phyloP scores from a whole-genome alignment of 2,797 vertebrate genomes.

The Silurus lanzhouensis region DNA sequence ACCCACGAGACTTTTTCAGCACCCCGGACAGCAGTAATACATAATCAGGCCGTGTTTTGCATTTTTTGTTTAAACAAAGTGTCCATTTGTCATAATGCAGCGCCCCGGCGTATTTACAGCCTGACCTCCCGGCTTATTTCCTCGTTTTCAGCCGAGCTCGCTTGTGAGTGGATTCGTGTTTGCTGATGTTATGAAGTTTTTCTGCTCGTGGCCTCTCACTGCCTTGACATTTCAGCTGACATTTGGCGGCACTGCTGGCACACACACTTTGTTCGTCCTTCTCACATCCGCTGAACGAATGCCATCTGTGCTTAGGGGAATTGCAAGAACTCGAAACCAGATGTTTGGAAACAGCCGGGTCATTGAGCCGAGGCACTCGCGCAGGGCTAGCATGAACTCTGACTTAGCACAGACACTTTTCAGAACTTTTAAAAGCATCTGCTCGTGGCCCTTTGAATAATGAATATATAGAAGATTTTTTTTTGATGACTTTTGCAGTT shows the following conservation, averaged over 20 bases:
- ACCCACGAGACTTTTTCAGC: background rate
- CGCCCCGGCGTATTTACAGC: constrained; percentile 17
- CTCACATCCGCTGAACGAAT: constrained; percentile 39
- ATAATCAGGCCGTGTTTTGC: constrained; percentile 23
- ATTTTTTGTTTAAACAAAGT: constrained; percentile 33
- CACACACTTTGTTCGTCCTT: constrained; percentile 26
- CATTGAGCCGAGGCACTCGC: background rate
- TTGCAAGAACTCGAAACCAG: constrained; percentile 24
- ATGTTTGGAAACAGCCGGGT: constrained; percentile 19
- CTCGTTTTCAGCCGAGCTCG: constrained; percentile 37
- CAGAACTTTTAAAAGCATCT: background rate
- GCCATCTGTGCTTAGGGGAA: constrained; percentile 48
- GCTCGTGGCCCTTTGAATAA: background rate
- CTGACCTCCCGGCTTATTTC: constrained; percentile 47
- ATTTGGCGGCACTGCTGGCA: constrained; percentile 47
- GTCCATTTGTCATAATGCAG: constrained; percentile 32
- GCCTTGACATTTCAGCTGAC: constrained; percentile 54
- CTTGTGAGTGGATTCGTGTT: constrained; percentile 24
- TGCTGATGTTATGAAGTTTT: constrained; percentile 46
- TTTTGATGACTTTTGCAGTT: background rate
- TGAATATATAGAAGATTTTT: background rate
- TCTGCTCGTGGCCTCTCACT: constrained; percentile 36
- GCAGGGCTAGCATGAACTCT: constrained; percentile 3
- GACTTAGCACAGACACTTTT: background rate
- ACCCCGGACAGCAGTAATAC: background rate